These are phyloP conservation scores for Eristalis pertinax DNA, from an alignment of 2,888 invertebrate species.

Conservation along the genomic window DNA sequence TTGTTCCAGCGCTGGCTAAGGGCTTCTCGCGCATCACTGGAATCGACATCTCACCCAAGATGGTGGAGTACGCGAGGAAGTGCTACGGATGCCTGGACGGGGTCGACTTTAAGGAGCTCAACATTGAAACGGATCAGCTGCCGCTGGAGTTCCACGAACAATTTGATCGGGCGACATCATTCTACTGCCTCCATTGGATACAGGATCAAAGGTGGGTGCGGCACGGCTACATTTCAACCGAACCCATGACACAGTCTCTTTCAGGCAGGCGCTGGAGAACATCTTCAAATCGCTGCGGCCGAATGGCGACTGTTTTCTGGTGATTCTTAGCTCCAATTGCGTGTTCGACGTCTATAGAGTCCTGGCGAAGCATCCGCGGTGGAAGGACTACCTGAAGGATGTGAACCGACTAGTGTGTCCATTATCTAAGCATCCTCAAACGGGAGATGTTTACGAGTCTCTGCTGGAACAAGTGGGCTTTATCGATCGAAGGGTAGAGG, in stretches of 20 bases:
- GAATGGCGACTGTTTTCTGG: conserved; percentile 86
- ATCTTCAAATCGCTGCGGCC: conserved; percentile 85
- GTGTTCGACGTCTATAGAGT: conserved; percentile 87
- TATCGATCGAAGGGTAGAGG: conserved; percentile 83
- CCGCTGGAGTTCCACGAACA: conserved; percentile 82
- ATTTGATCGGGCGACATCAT: conserved; percentile 88
- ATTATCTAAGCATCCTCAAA: conserved; percentile 81
- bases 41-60: conserved; percentile 87
- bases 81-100: conserved; percentile 80
- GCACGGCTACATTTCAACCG: not conserved
- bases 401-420: conserved; percentile 86
- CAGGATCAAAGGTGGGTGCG: conserved; percentile 85
- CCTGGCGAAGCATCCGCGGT: conserved; percentile 84
- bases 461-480: conserved; percentile 85
- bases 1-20: conserved; percentile 84
- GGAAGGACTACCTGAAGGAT: conserved; percentile 86
- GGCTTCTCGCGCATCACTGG: conserved; percentile 84
- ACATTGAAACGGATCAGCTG: conserved; percentile 83
- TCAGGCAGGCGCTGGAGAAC: conserved; percentile 85
- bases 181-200: conserved; percentile 91
- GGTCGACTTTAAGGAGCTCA: conserved; percentile 81
- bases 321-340: conserved; percentile 87
- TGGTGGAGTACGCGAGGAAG: conserved; percentile 86
- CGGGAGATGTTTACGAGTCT: conserved; percentile 72
- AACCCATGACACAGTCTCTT: conserved; percentile 72